phyloP scores from a whole-genome alignment of 2,113 vertebrate genomes.

The Amazona guildingii region DNA sequence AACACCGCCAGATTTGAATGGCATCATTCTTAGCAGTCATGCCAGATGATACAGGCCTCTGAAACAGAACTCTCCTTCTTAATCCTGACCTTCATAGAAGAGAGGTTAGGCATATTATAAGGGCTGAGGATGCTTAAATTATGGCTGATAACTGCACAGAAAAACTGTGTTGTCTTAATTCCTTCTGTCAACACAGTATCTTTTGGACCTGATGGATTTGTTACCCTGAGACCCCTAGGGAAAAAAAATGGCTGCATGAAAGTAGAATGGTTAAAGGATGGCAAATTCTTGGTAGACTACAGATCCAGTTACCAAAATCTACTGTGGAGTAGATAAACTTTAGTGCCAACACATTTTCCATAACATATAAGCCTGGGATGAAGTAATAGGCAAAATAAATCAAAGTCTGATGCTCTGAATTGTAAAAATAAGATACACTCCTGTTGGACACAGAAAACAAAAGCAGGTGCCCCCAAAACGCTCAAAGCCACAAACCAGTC shows the following conservation, averaged over 20 bases:
- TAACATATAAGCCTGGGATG: slow-evolving; percentile 7
- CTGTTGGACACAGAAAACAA: neutral
- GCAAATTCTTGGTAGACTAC: neutral
- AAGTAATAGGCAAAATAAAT: slow-evolving; percentile 7
- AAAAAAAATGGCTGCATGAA: neutral
- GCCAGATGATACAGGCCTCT: slow-evolving; percentile 30
- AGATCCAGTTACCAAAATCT: neutral
- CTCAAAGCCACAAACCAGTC: neutral
- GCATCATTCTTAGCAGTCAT: slow-evolving; percentile 34
- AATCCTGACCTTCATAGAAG: slow-evolving; percentile 29
- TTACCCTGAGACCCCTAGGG: neutral
- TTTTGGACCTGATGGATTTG: slow-evolving; percentile 18
- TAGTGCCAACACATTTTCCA: neutral
- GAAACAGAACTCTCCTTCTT: slow-evolving; percentile 26
- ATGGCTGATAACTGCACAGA: neutral
- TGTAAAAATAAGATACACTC: neutral
- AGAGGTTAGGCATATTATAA: slow-evolving; percentile 30
- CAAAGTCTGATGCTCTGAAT: slow-evolving; percentile 1
- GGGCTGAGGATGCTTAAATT: slow-evolving; percentile 37
- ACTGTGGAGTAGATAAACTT: neutral
- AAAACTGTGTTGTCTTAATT: neutral
- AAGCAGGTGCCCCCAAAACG: neutral
- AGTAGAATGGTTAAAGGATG: neutral
- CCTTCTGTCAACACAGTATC: slow-evolving; percentile 16
- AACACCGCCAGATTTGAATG: slow-evolving; percentile 34